These are phyloP conservation scores for Cromileptes altivelis DNA, from an alignment of 2,113 vertebrate species.

Conservation along the genomic window DNA sequence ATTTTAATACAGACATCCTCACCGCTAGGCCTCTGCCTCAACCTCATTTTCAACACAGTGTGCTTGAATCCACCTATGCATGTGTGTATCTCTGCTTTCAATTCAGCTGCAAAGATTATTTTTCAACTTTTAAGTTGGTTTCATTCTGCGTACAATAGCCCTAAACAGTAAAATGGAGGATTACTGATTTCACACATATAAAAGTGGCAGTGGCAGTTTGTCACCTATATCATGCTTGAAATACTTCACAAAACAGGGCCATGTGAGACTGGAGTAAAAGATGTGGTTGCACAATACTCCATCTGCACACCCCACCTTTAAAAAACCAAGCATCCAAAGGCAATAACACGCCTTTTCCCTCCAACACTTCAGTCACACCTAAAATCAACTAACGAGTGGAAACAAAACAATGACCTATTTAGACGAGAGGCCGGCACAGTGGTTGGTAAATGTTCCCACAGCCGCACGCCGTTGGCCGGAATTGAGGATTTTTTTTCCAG, in stretches of 20 bases:
- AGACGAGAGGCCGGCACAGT: conserved; percentile 52
- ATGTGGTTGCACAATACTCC: conserved; percentile 24
- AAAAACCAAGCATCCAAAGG: conserved; percentile 24
- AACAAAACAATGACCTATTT: conserved; percentile 76
- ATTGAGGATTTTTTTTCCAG: conserved; percentile 39
- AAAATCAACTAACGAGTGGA: conserved; percentile 58
- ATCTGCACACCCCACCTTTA: conserved; percentile 23
- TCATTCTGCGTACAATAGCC: conserved; percentile 29
- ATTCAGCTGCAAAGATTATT: conserved; percentile 55
- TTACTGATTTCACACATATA: conserved; percentile 47
- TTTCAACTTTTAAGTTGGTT: conserved; percentile 37
- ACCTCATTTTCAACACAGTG: conserved; percentile 72
- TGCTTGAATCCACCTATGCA: conserved; percentile 36
- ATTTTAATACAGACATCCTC: conserved; percentile 76
- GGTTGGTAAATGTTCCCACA: conserved; percentile 60
- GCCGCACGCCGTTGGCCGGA: conserved; percentile 28
- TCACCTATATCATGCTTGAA: conserved; percentile 12
- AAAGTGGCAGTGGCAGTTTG: neutral
- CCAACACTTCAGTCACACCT: conserved; percentile 63
- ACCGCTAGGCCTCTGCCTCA: conserved; percentile 62
- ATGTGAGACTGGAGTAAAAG: conserved; percentile 17
- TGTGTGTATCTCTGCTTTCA: conserved; percentile 26
- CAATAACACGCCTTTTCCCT: conserved; percentile 43
- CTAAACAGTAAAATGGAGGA: conserved; percentile 50
- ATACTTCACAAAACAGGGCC: conserved; percentile 29